phyloP scores from a whole-genome alignment of 1,140 invertebrate species.

The Drosophila sp. region DNA sequence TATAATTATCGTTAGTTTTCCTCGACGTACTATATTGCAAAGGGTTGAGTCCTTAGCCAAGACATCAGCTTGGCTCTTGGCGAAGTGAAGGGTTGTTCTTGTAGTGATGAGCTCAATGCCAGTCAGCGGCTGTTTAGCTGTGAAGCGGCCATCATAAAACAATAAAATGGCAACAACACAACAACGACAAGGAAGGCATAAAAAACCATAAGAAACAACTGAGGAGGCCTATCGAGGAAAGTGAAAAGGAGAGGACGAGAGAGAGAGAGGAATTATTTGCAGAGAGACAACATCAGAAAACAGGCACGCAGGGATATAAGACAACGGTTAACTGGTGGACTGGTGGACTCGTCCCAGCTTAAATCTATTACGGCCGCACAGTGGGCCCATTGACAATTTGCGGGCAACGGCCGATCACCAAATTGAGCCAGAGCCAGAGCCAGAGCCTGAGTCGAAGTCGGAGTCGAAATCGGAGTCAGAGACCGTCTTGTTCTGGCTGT shows the following conservation, averaged over 20 bases:
- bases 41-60: slow-evolving; percentile 56
- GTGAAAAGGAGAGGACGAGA: slow-evolving; percentile 33
- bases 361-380: slow-evolving; percentile 69
- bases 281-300: slow-evolving; percentile 3
- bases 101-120: slow-evolving; percentile 60
- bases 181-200: slow-evolving; percentile 51
- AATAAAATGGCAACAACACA: slow-evolving; percentile 61
- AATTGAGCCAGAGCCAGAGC: slow-evolving; percentile 21
- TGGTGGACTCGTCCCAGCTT: slow-evolving; percentile 44
- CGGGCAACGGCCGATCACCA: slow-evolving; percentile 52
- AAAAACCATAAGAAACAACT: slow-evolving; percentile 47
- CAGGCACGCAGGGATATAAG: slow-evolving; percentile 3
- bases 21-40: slow-evolving; percentile 46
- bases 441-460: too few species aligned
- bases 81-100: slow-evolving; percentile 26
- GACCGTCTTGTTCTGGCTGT: slow-evolving; percentile 12
- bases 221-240: slow-evolving; percentile 37
- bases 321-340: too few species aligned
- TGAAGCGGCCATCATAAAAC: slow-evolving; percentile 46
- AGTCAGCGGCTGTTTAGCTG: slow-evolving; percentile 12
- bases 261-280: slow-evolving; percentile 16
- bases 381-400: slow-evolving; percentile 63
- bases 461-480: neutral
- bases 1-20: slow-evolving; percentile 81
- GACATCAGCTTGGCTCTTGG: slow-evolving; percentile 8